Percentiles rank a stretch among this genome's conserved stretches.
phyloP scores from a whole-genome alignment of 2,888 invertebrate species.

The Eilema caniola region DNA sequence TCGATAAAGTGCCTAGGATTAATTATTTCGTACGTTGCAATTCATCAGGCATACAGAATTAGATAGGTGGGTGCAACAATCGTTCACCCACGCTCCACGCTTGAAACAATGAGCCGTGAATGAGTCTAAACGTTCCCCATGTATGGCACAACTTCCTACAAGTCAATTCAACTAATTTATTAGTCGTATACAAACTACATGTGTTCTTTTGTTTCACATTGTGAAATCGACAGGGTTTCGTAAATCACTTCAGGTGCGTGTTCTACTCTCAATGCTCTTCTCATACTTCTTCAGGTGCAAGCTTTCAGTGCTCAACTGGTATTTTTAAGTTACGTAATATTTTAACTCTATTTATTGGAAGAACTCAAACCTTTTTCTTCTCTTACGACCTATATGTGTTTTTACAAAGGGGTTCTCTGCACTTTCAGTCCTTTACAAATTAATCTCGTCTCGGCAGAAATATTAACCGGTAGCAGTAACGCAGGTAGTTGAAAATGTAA shows the following conservation, averaged over 20 bases:
- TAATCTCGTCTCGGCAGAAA: too few species aligned
- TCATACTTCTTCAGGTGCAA: background rate
- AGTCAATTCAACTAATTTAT: slow-evolving; percentile 63
- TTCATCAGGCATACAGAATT: slow-evolving; percentile 67
- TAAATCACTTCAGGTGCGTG: background rate
- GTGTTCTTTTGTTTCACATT: slow-evolving; percentile 44
- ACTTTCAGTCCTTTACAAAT: too few species aligned
- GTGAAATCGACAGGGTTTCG: slow-evolving; percentile 44
- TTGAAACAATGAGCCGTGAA: slow-evolving; percentile 73
- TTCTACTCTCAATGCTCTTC: background rate
- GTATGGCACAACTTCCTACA: slow-evolving; percentile 66
- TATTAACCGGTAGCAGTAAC: too few species aligned
- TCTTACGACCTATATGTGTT: background rate
- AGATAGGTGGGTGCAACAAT: slow-evolving; percentile 78
- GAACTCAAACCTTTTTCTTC: background rate
- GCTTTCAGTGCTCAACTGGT: background rate
- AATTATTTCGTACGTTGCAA: slow-evolving; percentile 74
- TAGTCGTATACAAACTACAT: slow-evolving; percentile 37
- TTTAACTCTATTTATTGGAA: background rate
- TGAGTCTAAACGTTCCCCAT: slow-evolving; percentile 65
- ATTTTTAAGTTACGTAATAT: background rate
- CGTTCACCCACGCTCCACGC: slow-evolving; percentile 67
- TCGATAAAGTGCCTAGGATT: slow-evolving; percentile 68
- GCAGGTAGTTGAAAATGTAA: too few species aligned
- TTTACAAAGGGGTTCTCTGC: background rate